phyloP scores from a whole-genome alignment of 1,140 invertebrate species.

The Octopus sinensis region DNA sequence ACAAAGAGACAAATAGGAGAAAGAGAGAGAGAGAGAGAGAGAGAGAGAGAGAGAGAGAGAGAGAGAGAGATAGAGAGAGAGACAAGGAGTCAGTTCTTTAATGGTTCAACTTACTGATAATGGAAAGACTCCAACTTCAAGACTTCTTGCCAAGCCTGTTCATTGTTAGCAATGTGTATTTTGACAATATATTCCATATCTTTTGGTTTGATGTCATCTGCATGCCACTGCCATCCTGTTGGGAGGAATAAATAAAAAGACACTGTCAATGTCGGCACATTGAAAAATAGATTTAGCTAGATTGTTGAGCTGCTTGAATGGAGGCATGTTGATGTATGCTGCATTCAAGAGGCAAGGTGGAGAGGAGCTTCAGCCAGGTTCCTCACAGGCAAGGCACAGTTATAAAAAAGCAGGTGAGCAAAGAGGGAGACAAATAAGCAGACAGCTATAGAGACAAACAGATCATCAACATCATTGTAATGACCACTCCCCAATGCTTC shows the following conservation, averaged over 20 bases:
- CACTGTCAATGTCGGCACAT: not conserved
- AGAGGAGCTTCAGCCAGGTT: no score
- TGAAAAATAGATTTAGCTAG: no score
- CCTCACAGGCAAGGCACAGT: no score
- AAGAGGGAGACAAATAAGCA: not conserved
- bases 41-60: not conserved
- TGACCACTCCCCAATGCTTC: no score
- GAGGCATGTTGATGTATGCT: no score
- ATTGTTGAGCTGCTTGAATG: no score
- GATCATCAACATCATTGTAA: no score
- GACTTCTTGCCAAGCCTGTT: constrained; percentile 94
- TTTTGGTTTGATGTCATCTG: constrained; percentile 78
- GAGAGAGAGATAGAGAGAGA: not conserved
- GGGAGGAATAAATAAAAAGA: not conserved
- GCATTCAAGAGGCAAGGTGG: no score
- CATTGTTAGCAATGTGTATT: constrained; percentile 99
- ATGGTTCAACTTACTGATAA: constrained; percentile 54
- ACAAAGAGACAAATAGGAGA: not conserved
- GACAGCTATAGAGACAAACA: no score
- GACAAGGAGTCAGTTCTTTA: not conserved
- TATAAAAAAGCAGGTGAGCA: not conserved
- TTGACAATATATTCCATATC: constrained; percentile 97
- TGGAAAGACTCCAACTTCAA: constrained; percentile 92
- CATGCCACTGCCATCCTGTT: constrained; percentile 91
- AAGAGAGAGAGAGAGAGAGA: not conserved